phyloP scores from a whole-genome alignment of 2,113 vertebrate species.

The Tiliqua scincoides region DNA sequence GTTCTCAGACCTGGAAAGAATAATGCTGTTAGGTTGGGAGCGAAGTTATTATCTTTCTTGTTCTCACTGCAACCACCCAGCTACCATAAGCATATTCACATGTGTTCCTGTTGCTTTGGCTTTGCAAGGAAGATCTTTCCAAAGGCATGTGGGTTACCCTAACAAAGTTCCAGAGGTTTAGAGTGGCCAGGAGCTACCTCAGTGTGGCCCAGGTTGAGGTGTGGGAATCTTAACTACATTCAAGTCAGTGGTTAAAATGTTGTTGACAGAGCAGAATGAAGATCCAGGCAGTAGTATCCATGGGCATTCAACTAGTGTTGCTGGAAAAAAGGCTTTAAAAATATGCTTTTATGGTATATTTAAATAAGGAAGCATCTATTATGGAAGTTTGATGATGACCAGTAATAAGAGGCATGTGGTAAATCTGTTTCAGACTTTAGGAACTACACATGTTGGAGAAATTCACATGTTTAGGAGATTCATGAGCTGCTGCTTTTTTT shows the following conservation, averaged over 20 bases:
- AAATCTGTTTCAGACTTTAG: neutral
- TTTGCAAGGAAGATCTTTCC: conserved; percentile 27
- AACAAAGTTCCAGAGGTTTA: conserved; percentile 17
- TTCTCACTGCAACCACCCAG: conserved; percentile 10
- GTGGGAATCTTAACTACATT: neutral
- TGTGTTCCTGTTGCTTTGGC: neutral
- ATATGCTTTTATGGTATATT: neutral
- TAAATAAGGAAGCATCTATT: neutral
- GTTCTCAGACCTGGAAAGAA: conserved; percentile 30
- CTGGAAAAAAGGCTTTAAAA: neutral
- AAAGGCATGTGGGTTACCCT: conserved; percentile 10
- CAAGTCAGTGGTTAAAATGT: neutral
- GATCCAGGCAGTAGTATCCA: neutral
- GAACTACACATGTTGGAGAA: neutral
- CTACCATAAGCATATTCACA: neutral
- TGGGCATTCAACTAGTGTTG: neutral
- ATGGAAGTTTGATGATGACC: neutral
- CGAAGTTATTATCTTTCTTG: neutral
- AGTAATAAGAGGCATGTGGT: neutral
- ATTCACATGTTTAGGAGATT: too few species aligned
- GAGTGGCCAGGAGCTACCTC: neutral
- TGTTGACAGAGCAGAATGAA: neutral
- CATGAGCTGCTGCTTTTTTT: neutral
- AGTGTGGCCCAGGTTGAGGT: neutral
- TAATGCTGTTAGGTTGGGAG: conserved; percentile 40